Evolutionary conservation across 2,113 vertebrate genomes (phyloP), one percentile per base, ranked within the genome.

Genomic region (Erythrolamprus reginae): DNA sequence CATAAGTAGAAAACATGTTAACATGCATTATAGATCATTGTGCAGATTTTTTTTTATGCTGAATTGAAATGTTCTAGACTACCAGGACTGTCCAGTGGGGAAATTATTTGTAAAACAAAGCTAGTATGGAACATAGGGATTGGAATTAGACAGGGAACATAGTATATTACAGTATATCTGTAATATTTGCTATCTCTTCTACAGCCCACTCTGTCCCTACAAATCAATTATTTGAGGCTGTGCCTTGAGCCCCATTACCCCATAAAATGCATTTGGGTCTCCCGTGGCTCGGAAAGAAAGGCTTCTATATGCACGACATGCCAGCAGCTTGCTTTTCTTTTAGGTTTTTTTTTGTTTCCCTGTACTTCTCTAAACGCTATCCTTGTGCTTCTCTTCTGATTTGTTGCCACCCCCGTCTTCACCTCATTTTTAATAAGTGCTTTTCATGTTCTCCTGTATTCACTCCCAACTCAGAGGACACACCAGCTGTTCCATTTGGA

Each of bases 401-500:
- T 88, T 91, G 65, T 91, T 90, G 61, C 91, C 85, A 50, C 88
- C 52, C 84, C 33, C 91, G 93, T 70, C 26, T 86, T 89, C 87
- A 65, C 61, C 88, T 94, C 89, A 90, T 90, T 17, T 50, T 88
- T 91, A 89, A 85, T 87, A 95, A 94, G 48, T 86, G 61, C n/a
- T 93, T 93, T 93, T 93, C 87, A 24, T 86, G 83, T 38, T 26
- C 90, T 53, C 56, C 42, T 84, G 26, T 52, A 88, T 89, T 45
- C 0, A 0, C 88, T 94, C 92, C 91, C 92, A 94, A 48, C 89
- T 94, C 85, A 61, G 90, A 93, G 85, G 24, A 93, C 61, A 90
- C 5, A 86, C n/a, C 89, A 96, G 90, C 53, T 89, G 33, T 93
- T 95, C 94, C 92, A 93, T 88, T 88, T 70, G 47, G 58, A 95